phyloP scores from a whole-genome alignment of 64 coral and sea anemone species.

The Orbicella faveolata region DNA sequence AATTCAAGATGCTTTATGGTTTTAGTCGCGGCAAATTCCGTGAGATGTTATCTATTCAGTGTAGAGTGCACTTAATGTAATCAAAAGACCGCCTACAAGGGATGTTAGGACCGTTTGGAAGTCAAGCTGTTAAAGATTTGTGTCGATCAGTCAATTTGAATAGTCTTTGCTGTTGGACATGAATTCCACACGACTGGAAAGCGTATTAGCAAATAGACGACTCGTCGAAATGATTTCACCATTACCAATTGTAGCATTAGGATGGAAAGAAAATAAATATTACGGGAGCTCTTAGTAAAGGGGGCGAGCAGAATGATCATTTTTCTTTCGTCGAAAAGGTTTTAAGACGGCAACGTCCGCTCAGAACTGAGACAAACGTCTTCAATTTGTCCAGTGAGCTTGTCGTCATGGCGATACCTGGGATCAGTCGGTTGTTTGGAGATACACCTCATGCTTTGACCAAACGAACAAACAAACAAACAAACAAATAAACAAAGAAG shows the following conservation, averaged over 20 bases:
- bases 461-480: too few species aligned
- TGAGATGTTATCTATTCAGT: background rate
- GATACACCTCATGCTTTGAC: too few species aligned
- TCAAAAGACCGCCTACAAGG: background rate
- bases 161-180: constrained; percentile 18
- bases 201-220: background rate
- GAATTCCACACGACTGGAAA: background rate
- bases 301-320: background rate
- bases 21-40: background rate
- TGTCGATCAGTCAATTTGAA: background rate
- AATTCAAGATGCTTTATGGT: background rate
- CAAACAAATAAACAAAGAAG: too few species aligned
- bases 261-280: background rate
- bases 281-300: background rate
- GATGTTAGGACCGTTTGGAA: background rate
- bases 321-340: background rate
- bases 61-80: background rate
- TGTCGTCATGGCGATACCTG: background rate
- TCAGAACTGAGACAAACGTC: background rate
- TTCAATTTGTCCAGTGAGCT: background rate
- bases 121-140: background rate
- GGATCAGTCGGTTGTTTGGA: too few species aligned
- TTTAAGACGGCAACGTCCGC: background rate
- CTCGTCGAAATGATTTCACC: background rate
- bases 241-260: background rate